Evolutionary conservation across 2,888 invertebrate species (phyloP), one percentile per base, ranked within the genome.

Genomic region (Sinhomidia bicolor): DNA sequence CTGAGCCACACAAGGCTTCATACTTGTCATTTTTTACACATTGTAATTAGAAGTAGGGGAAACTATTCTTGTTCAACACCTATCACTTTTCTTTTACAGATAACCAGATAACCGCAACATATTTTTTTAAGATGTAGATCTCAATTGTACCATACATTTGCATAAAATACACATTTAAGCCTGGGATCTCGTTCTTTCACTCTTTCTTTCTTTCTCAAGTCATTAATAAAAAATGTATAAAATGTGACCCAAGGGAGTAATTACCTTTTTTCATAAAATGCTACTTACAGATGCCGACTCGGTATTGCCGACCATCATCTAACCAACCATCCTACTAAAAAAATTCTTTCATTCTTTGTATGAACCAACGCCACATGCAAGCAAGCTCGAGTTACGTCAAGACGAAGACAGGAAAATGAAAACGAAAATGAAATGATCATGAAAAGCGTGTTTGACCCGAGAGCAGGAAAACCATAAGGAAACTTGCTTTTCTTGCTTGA

Each of bases 211-310:
- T 7, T n/a, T n/a, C n/a, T n/a, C 85, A 54, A 51, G 51, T 74
- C 86, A 86, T 85, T 85, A 85, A 79, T 74, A 57, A 78, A 54
- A 78, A 71, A 86, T 86, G 29, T 47, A 60, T 81, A 60, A 81
- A 71, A 86, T 86, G 60, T 80, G 57, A 47, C 80, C 71, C 68
- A 6, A 44, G 86, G 81, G 86, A 60, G 44, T 60, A 74, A 86
- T 85, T 78, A 78, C 54, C 26, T 51, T 29, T 26, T 54, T 54
- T 57, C 32, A 57, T 17, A 32, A n/a, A n/a, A n/a, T n/a, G n/a
- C n/a, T n/a, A n/a, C n/a, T 20, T 78, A 54, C 36, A 47, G 10
- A 51, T 32, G 54, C 51, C 47, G 20, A 76, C 54, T 32, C n/a
- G n/a, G n/a, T n/a, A n/a, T n/a, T n/a, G n/a, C n/a, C n/a, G n/a